Evolutionary conservation across 1,140 invertebrate species (phyloP), one percentile per base, ranked within the genome.

Genomic region (Drosophila baimaii): DNA sequence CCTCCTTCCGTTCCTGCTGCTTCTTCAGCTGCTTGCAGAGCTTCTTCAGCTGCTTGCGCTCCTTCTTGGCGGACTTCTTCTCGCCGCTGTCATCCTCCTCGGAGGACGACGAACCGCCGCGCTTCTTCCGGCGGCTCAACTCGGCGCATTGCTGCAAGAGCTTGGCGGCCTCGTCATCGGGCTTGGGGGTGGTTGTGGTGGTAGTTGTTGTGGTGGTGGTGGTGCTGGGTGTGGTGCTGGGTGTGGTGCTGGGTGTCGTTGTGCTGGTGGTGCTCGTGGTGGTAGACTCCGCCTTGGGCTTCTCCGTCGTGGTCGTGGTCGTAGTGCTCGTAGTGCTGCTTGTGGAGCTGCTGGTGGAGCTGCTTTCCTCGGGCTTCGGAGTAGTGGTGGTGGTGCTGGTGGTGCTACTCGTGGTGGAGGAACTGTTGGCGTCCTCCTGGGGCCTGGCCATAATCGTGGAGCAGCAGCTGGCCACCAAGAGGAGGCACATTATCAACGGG

Each of bases 11-110:
- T 27, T 81, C 73, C 57, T 81, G 70, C 51, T 85, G 61, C 43
- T 56, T 72, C 47, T 27, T 72, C 7, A 90, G 37, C 17, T 77
- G 56, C 64, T 90, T 90, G 86, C 86, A 90, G 54, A 90, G 59
- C 43, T 90, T 86, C 77, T 90, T 90, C 10, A 90, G 63, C 69
- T 90, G 75, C 76, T 90, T 90, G 62, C 79, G 79, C 10, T 90
- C 79, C 29, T 82, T 90, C 66, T 80, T 90, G 2, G 62, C 39
- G 0, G 86, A 61, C 8, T 71, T 72, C 44, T 80, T 90, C 9
- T 68, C 37, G 21, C 72, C 73, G 29, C 73, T 83, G 46, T 86
- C 74, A 23, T 90, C 82, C 15, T 90, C 86, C 37, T 86, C 82
- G 23, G 73, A 74, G 3, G 84, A 86, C 7, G 73, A 77, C 1